A percentile compares a stretch with the other conserved stretches of the same genome.
Conservation (phyloP, 2,888 invertebrate species). For the Conistra vaccinii region DNA sequence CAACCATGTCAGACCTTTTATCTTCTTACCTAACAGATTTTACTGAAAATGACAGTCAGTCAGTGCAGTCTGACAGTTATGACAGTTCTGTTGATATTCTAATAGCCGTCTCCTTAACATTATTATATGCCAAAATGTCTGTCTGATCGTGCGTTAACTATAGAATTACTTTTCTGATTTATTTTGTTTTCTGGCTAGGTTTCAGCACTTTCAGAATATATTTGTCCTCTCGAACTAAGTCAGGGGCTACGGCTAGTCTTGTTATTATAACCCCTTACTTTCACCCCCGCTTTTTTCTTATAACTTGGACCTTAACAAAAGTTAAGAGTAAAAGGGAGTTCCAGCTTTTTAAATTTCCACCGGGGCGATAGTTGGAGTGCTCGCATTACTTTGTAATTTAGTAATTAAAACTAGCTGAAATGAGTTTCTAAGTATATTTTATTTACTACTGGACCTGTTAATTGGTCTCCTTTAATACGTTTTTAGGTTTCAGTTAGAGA, state of each 20-base stretch:
- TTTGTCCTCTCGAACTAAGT: not conserved
- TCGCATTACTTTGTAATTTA: constrained; percentile 69
- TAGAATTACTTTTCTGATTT: not conserved
- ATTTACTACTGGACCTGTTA: constrained; percentile 20
- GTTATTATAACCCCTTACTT: not conserved
- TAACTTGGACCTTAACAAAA: constrained; percentile 37
- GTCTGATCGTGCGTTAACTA: not conserved
- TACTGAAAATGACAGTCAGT: too few species aligned
- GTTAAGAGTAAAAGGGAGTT: constrained; percentile 51
- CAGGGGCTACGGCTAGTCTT: not conserved
- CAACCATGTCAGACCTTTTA: too few species aligned
- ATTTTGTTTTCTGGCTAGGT: not conserved
- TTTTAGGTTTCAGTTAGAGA: constrained; percentile 13
- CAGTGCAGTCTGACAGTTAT: not conserved
- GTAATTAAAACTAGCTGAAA: constrained; percentile 66
- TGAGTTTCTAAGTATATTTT: constrained; percentile 48
- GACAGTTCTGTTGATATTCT: not conserved
- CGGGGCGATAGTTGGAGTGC: constrained; percentile 57
- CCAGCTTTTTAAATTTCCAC: constrained; percentile 67
- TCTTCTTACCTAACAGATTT: too few species aligned
- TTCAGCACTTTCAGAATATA: not conserved
- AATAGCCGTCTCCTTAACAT: not conserved
- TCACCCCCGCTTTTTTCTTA: constrained; percentile 2
- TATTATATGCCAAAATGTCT: not conserved
- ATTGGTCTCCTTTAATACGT: not conserved